Conservation (phyloP, 2,797 vertebrate species). For the Sebastolobus alascanus region DNA sequence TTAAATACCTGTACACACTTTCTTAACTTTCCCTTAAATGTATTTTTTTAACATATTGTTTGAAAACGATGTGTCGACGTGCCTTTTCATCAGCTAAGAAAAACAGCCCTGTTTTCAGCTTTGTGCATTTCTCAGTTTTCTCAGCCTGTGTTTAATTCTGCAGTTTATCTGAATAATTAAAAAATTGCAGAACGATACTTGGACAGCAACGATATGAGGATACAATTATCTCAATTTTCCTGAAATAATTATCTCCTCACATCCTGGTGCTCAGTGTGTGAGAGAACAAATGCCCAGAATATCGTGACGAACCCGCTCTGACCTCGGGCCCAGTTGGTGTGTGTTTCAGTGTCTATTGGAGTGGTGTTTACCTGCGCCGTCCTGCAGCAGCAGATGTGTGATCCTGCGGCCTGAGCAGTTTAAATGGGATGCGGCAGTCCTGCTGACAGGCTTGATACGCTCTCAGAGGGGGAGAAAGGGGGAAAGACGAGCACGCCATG, state of each 20-base stretch:
- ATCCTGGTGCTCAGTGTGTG: neutral
- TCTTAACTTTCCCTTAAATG: neutral
- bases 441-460: constrained; percentile 59
- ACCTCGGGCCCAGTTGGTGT: constrained; percentile 9
- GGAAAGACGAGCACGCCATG: constrained; percentile 2
- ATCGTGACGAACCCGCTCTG: constrained; percentile 24
- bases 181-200: neutral
- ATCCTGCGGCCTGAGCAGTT: constrained; percentile 40
- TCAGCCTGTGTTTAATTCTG: neutral
- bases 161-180: neutral
- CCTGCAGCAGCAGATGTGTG: constrained; percentile 63
- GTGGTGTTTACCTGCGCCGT: constrained; percentile 47
- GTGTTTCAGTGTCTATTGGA: neutral
- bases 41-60: neutral
- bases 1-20: neutral
- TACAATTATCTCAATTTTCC: constrained; percentile 12
- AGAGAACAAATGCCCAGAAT: constrained; percentile 36
- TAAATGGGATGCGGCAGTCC: constrained; percentile 63
- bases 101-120: neutral
- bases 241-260: constrained; percentile 15
- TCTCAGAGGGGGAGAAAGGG: constrained; percentile 18
- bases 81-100: too few relatives aligned
- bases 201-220: neutral
- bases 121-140: neutral
- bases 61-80: too few relatives aligned